phyloP scores from a whole-genome alignment of 1,140 invertebrate species.

The Philopotamus ludificatus region DNA sequence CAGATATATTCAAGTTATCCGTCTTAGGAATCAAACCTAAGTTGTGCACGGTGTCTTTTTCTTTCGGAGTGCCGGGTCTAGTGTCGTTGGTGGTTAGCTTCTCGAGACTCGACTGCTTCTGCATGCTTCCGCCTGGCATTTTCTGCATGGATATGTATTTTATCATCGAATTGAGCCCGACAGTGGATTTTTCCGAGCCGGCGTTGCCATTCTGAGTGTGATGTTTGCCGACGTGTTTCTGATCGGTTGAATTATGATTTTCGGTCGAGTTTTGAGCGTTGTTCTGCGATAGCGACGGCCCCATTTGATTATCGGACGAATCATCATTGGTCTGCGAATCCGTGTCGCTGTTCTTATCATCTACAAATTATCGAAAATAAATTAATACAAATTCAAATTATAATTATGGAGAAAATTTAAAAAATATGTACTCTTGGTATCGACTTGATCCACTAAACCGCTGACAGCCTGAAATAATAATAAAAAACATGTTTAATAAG shows the following conservation, averaged over 20 bases:
- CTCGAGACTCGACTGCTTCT: conserved; percentile 57
- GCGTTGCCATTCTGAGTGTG: conserved; percentile 60
- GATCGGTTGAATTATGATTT: conserved; percentile 61
- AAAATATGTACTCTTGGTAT: conserved; percentile 62
- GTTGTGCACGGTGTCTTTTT: conserved; percentile 53
- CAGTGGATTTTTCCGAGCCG: conserved; percentile 47
- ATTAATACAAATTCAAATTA: not conserved
- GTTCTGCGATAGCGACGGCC: conserved; percentile 52
- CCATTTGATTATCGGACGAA: conserved; percentile 71
- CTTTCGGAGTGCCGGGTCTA: conserved; percentile 54
- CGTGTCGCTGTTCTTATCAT: conserved; percentile 82
- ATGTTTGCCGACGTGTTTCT: conserved; percentile 63
- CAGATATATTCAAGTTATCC: conserved; percentile 50
- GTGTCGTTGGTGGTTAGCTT: conserved; percentile 52
- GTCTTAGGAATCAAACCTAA: conserved; percentile 47
- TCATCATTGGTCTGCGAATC: conserved; percentile 83
- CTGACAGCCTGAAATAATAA: conserved; percentile 74
- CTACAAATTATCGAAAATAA: conserved; percentile 56
- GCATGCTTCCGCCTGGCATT: conserved; percentile 52
- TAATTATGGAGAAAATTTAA: conserved; percentile 41
- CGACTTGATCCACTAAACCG: conserved; percentile 63
- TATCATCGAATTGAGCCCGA: conserved; percentile 42
- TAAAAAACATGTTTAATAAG: no score
- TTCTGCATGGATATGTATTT: conserved; percentile 56
- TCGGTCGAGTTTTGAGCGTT: conserved; percentile 66